phyloP scores from a whole-genome alignment of 2,888 invertebrate species.

The Ectobius pallidus region DNA sequence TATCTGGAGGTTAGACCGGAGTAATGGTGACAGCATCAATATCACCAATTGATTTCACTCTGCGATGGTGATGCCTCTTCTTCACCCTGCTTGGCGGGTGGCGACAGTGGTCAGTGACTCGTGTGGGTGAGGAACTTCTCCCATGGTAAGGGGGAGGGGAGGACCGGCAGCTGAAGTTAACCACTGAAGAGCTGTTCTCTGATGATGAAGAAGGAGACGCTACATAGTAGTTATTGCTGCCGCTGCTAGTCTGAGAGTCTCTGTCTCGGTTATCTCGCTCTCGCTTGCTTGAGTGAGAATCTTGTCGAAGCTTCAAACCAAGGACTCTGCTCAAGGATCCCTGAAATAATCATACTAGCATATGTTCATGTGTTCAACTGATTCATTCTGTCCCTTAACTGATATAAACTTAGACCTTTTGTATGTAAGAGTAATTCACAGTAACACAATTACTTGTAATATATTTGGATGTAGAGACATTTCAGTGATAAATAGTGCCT shows the following conservation, averaged over 20 bases:
- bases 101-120: conserved; percentile 47
- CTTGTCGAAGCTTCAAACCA: conserved; percentile 58
- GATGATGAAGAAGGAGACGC: conserved; percentile 44
- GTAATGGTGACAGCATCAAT: conserved; percentile 65
- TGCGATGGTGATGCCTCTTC: conserved; percentile 60
- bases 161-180: conserved; percentile 50
- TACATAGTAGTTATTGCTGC: conserved; percentile 33
- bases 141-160: conserved; percentile 50
- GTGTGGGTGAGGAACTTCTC: conserved; percentile 46
- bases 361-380: no score
- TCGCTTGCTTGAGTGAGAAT: conserved; percentile 52
- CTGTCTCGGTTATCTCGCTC: conserved; percentile 54
- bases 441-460: no score
- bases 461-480: no score
- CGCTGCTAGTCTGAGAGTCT: conserved; percentile 32
- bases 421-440: no score
- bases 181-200: conserved; percentile 46
- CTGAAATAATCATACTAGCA: no score
- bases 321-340: conserved; percentile 76
- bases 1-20: no score
- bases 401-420: no score
- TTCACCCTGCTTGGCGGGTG: conserved; percentile 61
- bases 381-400: no score
- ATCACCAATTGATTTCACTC: conserved; percentile 77
- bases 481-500: no score